These are phyloP conservation scores for Noctua pronuba DNA, from an alignment of 2,888 invertebrate genomes.

Conservation along the genomic window DNA sequence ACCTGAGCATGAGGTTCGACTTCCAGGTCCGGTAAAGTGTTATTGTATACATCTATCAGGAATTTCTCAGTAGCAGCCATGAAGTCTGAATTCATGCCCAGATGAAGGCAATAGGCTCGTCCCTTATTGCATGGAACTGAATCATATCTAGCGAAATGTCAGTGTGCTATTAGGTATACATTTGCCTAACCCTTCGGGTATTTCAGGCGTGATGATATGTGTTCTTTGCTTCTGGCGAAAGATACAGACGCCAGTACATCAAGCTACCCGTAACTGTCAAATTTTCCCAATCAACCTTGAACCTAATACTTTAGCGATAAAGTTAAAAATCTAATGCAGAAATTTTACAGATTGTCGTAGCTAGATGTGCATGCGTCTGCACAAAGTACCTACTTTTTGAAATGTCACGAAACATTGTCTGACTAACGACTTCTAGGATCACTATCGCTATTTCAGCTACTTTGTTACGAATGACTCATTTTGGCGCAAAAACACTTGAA, in stretches of 20 bases:
- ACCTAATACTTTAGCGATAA: too few species aligned
- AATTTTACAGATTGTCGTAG: too few species aligned
- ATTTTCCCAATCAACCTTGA: too few species aligned
- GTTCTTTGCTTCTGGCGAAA: background rate
- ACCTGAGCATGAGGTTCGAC: background rate
- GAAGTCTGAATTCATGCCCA: background rate
- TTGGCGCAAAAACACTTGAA: constrained; percentile 29
- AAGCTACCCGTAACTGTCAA: too few species aligned
- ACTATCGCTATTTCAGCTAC: background rate
- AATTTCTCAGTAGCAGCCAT: background rate
- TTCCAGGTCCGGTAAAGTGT: background rate
- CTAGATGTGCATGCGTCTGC: too few species aligned
- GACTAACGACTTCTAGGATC: background rate
- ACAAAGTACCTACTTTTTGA: background rate
- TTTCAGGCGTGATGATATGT: background rate
- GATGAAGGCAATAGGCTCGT: background rate
- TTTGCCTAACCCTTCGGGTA: background rate
- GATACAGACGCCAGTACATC: too few species aligned
- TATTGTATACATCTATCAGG: background rate
- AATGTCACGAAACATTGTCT: background rate
- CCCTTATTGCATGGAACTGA: background rate
- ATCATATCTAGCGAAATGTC: background rate
- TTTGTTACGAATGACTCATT: constrained; percentile 5
- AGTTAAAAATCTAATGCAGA: too few species aligned
- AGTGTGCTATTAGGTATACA: background rate